Percentiles rank a stretch among this genome's conserved stretches.
These are phyloP conservation scores for Auanema freiburgensis DNA, from an alignment of 2,888 invertebrate species.

Conservation along the genomic window DNA sequence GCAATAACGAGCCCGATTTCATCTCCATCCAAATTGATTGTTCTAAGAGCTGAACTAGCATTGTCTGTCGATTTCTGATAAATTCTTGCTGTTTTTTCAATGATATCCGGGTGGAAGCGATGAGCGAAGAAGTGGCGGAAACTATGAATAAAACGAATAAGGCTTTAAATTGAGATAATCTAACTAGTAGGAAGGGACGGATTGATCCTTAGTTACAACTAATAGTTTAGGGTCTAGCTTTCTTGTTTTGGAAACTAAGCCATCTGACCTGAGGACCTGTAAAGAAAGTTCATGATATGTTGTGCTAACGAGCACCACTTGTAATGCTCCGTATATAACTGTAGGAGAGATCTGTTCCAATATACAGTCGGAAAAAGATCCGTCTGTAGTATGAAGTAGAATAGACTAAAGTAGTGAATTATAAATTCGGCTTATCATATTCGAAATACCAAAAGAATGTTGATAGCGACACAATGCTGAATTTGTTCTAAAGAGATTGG, in stretches of 20 bases:
- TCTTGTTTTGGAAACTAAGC: conserved; percentile 47
- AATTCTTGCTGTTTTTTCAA: conserved; percentile 31
- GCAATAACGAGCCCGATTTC: conserved; percentile 24
- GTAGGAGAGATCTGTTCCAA: conserved; percentile 37
- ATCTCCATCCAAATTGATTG: conserved; percentile 15
- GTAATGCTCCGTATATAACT: conserved; percentile 32
- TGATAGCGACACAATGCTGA: conserved; percentile 50
- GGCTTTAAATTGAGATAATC: conserved; percentile 13
- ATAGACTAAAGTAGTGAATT: conserved; percentile 29
- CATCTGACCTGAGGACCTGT: conserved; percentile 49
- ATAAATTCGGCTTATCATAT: background rate
- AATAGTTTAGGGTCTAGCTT: conserved; percentile 23
- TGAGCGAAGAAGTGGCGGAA: conserved; percentile 61
- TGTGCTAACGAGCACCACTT: conserved; percentile 23
- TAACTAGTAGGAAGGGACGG: conserved; percentile 48
- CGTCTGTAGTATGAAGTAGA: conserved; percentile 32
- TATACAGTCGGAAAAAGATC: conserved; percentile 26
- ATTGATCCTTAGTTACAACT: conserved; percentile 39
- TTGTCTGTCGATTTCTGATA: conserved; percentile 24
- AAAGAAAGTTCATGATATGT: no score
- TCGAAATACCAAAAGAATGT: conserved; percentile 45
- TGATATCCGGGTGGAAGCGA: conserved; percentile 51
- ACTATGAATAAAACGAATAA: conserved; percentile 21
- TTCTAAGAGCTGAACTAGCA: conserved; percentile 5
- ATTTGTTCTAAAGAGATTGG: conserved; percentile 31